Conservation (phyloP, 2,797 vertebrate species). For the Rhabdophis nuchalis region DNA sequence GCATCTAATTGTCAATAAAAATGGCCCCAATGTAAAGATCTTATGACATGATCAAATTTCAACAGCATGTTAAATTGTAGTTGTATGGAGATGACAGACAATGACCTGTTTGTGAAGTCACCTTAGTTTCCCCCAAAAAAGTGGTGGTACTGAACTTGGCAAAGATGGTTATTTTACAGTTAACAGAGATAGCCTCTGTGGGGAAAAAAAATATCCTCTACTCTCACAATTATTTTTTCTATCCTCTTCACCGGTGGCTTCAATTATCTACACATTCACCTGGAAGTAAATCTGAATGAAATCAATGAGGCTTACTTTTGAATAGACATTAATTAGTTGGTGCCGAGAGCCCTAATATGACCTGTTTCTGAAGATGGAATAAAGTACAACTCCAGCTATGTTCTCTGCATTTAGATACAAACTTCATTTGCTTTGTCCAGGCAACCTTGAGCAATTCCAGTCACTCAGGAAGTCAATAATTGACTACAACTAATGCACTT, state of each 20-base stretch:
- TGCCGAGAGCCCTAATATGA: background rate
- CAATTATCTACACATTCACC: background rate
- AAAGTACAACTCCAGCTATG: background rate
- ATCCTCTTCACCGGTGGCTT: background rate
- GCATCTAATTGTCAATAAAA: background rate
- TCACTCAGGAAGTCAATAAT: conserved; percentile 9
- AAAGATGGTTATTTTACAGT: background rate
- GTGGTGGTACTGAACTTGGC: background rate
- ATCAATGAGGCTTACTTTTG: background rate
- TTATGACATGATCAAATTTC: background rate
- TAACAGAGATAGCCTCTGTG: background rate
- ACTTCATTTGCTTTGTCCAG: conserved; percentile 16
- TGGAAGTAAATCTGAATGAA: background rate
- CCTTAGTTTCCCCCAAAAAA: background rate
- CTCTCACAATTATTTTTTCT: background rate
- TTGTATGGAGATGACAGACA: background rate
- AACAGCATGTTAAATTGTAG: background rate
- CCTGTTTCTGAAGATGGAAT: background rate
- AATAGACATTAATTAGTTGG: background rate
- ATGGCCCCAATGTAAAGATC: background rate
- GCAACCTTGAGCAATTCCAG: conserved; percentile 24
- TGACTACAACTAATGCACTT: conserved; percentile 24
- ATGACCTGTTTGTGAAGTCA: background rate
- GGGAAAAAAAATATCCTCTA: background rate
- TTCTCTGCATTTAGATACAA: background rate